A percentile compares a stretch with the other conserved stretches of the same genome.
Conservation (phyloP, 1,140 invertebrate genomes). For the Tribolium madens region DNA sequence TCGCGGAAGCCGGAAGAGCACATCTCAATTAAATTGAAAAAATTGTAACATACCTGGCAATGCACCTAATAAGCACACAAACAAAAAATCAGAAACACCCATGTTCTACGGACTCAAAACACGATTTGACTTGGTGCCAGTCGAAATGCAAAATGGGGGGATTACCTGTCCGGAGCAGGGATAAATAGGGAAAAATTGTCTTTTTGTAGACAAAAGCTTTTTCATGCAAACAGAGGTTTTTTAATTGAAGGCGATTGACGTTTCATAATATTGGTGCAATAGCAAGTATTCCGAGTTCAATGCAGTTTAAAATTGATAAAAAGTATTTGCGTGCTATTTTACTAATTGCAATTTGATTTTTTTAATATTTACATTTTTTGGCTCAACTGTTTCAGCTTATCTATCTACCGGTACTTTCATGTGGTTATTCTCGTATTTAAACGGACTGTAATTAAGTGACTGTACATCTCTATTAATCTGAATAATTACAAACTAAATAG, state of each 20-base stretch:
- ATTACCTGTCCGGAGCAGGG: neutral
- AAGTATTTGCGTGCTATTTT: neutral
- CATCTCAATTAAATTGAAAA: neutral
- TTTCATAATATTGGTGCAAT: slow-evolving; percentile 23
- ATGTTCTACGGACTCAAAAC: slow-evolving; percentile 49
- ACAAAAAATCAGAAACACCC: slow-evolving; percentile 58
- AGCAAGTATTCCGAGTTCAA: neutral
- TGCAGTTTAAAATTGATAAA: slow-evolving; percentile 5
- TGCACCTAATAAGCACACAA: slow-evolving; percentile 59
- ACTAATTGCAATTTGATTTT: neutral
- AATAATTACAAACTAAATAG: neutral
- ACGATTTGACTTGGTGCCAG: slow-evolving; percentile 3
- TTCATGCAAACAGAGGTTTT: neutral
- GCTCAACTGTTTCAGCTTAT: neutral
- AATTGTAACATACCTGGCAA: slow-evolving; percentile 58
- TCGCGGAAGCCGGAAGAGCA: slow-evolving; percentile 16
- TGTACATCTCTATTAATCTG: neutral
- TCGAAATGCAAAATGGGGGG: neutral
- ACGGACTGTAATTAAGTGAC: neutral
- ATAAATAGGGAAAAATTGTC: slow-evolving; percentile 19
- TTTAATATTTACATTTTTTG: neutral
- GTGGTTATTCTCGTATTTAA: neutral
- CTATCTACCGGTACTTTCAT: neutral
- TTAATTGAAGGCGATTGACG: neutral
- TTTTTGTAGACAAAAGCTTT: slow-evolving; percentile 24